These are phyloP conservation scores for Nematostella vectensis DNA, from an alignment of 92 coral and sea anemone species.

Conservation along the genomic window DNA sequence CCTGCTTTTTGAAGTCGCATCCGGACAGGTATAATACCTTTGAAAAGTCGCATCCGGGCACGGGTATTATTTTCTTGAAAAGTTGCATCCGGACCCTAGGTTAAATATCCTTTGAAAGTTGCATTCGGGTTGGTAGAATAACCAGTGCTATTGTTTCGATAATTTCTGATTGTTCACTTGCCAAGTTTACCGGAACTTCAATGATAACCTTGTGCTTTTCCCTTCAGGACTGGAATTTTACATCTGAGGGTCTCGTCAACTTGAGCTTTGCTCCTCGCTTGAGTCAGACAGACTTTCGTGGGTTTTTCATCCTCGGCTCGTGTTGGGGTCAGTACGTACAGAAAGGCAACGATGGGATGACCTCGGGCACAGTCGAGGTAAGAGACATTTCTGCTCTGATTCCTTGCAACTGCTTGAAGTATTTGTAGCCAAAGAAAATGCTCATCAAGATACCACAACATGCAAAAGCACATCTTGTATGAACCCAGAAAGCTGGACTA, in stretches of 20 bases:
- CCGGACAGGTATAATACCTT: conserved; percentile 71
- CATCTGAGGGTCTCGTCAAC: conserved; percentile 39
- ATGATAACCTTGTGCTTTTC: neutral
- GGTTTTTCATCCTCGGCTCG: conserved; percentile 72
- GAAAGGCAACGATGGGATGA: conserved; percentile 30
- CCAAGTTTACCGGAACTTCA: no score
- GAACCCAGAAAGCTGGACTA: no score
- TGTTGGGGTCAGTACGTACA: conserved; percentile 86
- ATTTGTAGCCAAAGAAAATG: no score
- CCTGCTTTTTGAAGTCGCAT: conserved; percentile 61
- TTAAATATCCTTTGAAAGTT: no score
- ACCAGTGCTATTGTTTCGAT: neutral
- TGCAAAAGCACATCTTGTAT: no score
- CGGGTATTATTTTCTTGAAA: no score
- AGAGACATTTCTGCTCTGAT: no score
- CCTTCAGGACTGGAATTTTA: conserved; percentile 53
- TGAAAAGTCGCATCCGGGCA: conserved; percentile 77
- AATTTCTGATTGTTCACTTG: no score
- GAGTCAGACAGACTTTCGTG: conserved; percentile 46
- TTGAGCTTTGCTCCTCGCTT: conserved; percentile 76
- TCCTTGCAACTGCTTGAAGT: neutral
- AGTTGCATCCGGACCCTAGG: no score
- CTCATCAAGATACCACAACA: no score
- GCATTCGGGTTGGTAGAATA: neutral
- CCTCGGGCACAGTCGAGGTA: conserved; percentile 35